Base-by-base conservation (phyloP, 1,140 invertebrate genomes). In the Subanguina moxae region DNA sequence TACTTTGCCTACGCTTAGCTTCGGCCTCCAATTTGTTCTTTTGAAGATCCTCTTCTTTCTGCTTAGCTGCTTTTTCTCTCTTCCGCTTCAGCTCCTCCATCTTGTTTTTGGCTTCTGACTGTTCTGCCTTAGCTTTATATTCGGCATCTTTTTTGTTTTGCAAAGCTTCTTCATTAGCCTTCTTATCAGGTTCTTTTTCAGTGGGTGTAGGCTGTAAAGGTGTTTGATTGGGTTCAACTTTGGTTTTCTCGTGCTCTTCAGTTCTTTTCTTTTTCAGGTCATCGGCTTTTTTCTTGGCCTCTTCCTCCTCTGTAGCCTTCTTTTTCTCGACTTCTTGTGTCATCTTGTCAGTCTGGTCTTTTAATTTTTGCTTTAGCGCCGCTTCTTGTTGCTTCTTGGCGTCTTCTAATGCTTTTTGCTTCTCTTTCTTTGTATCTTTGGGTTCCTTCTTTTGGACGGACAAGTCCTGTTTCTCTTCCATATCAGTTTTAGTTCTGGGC, bases 371-470 rank as follows among this genome's bases (percentile, higher is more conserved):
- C 27, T 61, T 45, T n/a, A 32, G 19, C 3, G 38, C 58, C 17
- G 27, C 58, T 28, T 38, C 58, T n/a, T 30, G 58, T n/a, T 30
- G 19, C 7, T 28, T 19, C n/a, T 61, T 45, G 1, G 27, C 28
- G 46, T 21, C 19, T 7, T 61, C 42, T 28, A 61, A 32, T 62
- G 32, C 57, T 13, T 43, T 57, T 38, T 57, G 45, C 15, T 28
- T 28, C 38, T 70, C 65, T 42, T 46, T 61, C 1, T 43, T 30
- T 19, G 48, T 62, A 13, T 68, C 68, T 65, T 65, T 62, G 0
- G 62, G 19, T 19, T 66, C 56, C n/a, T 23, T 43, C 38, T 19
- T 52, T 8, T 52, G n/a, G 3, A 15, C n/a, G 8, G 48, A 1
- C 48, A 52, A 3, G 8, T 52, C 23, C n/a, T 19, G 23, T 52